Evolutionary conservation across 1,140 invertebrate species (phyloP), one percentile per base, ranked within the genome.

Genomic region (Listronotus bonariensis): DNA sequence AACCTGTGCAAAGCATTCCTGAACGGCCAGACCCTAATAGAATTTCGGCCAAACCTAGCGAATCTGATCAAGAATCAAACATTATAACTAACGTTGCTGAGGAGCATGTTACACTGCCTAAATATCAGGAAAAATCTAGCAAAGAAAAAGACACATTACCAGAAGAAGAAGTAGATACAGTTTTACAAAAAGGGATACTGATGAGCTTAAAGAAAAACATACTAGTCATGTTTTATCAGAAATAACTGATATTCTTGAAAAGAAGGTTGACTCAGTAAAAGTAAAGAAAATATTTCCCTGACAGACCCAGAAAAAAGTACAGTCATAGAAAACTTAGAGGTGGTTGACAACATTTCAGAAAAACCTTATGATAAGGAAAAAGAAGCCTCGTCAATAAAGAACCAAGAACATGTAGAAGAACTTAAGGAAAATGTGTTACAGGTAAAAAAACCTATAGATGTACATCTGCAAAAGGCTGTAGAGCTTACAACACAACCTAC

Each of bases 1-100:
- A 12, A 43, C 20, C 26, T 20, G 40, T 42, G 12, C 18, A 67
- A 71, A 57, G 15, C 32, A 10, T 43, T 34, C 40, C 14, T 45
- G 18, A 34, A 54, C 14, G 43, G 34, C 18, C 32, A 40, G 15
- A 14, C 14, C n/a, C 9, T 18, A 41, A 11, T 11, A 14, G 6
- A 10, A 32, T 42, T 42, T 6, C 26, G 20, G n/a, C 45, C 6
- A 20, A n/a, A 58, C 20, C 20, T 53, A 14, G 9, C 20, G 6
- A 34, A 31, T 9, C 12, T 14, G 14, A n/a, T 14, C 8, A 26
- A 17, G n/a, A 48, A 14, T 14, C 8, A 43, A 36, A 8, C 11
- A 36, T 36, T 12, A 36, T 10, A 36, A 9, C 34, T 36, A 12
- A 10, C 8, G 11, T 36, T 36, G 34, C 11, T 36, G 34, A 36